Conservation (phyloP, 2,888 invertebrate genomes). For the Tillus elongatus region DNA sequence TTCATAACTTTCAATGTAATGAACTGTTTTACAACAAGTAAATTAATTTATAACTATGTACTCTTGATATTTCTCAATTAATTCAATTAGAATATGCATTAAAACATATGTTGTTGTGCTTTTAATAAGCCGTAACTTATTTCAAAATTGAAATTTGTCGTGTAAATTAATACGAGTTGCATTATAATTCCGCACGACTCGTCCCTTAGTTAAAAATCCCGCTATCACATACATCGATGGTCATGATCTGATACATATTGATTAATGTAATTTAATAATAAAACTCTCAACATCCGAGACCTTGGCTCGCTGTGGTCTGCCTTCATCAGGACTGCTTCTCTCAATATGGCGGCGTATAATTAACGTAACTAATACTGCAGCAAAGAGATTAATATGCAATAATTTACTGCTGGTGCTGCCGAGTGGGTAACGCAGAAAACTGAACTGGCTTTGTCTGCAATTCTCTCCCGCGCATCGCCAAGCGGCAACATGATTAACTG, state of each 20-base stretch:
- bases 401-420: conserved; percentile 40
- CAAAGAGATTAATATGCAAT: conserved; percentile 44
- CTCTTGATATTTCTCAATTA: conserved; percentile 37
- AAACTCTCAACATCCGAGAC: too few relatives aligned
- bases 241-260: too few relatives aligned
- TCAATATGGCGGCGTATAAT: conserved; percentile 42
- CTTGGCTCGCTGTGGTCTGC: conserved; percentile 30
- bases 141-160: conserved; percentile 31
- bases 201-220: too few relatives aligned
- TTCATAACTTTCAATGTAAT: too few relatives aligned
- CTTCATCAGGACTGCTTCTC: conserved; percentile 33
- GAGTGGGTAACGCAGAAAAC: conserved; percentile 40
- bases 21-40: too few relatives aligned
- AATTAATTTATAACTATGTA: conserved; percentile 30
- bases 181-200: too few relatives aligned
- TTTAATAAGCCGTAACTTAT: conserved; percentile 35
- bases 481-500: conserved; percentile 40
- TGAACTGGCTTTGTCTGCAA: conserved; percentile 37
- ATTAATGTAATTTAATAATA: too few relatives aligned
- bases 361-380: conserved; percentile 45
- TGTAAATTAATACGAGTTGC: conserved; percentile 35
- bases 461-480: conserved; percentile 24
- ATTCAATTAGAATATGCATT: conserved; percentile 34
- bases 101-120: conserved; percentile 33
- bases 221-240: too few relatives aligned